A percentile compares a stretch with the other conserved stretches of the same genome.
phyloP scores from a whole-genome alignment of 2,797 vertebrate species.

The Synanceia verrucosa region DNA sequence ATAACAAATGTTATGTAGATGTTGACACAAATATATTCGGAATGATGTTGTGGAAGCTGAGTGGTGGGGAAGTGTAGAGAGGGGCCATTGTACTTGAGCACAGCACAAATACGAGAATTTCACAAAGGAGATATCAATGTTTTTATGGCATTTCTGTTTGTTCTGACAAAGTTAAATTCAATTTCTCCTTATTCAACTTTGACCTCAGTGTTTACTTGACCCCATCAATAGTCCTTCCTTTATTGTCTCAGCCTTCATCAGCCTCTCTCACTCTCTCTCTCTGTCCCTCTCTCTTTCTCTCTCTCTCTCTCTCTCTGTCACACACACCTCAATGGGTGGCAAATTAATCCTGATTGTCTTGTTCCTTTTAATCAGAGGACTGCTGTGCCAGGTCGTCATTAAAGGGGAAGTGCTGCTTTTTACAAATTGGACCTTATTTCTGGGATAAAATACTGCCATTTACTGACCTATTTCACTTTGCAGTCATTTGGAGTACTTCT shows the following conservation, averaged over 20 bases:
- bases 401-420: no score
- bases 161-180: conserved; percentile 23
- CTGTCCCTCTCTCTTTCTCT: background rate
- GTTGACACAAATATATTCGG: no score
- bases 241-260: conserved; percentile 26
- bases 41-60: background rate
- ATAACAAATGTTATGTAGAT: no score
- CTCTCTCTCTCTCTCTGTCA: background rate
- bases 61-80: background rate
- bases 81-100: background rate
- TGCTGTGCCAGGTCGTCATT: conserved; percentile 28
- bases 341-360: conserved; percentile 44
- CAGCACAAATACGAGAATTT: background rate
- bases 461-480: no score
- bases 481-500: no score
- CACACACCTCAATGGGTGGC: conserved; percentile 20
- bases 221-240: conserved; percentile 47
- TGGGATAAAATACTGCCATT: no score
- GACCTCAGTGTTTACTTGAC: conserved; percentile 43
- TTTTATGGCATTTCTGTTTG: conserved; percentile 12
- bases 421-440: no score
- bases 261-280: background rate
- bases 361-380: conserved; percentile 62
- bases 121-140: conserved; percentile 3
- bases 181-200: conserved; percentile 30